Percentiles rank a stretch among this genome's conserved stretches.
Conservation (phyloP, 1,140 invertebrate species). For the Oedothorax gibbosus region DNA sequence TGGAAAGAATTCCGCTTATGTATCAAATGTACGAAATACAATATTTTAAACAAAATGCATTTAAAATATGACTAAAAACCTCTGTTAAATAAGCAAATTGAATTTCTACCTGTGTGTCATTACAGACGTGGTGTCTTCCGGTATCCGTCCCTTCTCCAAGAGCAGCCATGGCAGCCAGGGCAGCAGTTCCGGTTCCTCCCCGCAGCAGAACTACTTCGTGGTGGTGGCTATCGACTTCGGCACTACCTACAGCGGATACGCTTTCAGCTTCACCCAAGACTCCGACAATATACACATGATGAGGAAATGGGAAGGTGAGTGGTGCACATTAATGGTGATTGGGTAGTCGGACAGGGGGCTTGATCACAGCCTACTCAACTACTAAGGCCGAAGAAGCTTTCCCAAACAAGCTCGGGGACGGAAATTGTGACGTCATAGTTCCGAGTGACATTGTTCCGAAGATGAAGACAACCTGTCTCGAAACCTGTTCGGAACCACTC, state of each 20-base stretch:
- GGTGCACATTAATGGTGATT: not conserved
- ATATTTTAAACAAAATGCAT: too few relatives aligned
- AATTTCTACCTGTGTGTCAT: not conserved
- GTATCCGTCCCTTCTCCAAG: conserved; percentile 40
- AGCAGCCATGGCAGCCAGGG: not conserved
- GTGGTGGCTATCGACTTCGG: conserved; percentile 77
- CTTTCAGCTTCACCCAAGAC: conserved; percentile 73
- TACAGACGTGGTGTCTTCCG: conserved; percentile 47
- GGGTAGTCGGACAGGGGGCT: too few relatives aligned
- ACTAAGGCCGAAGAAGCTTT: too few relatives aligned
- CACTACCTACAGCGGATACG: conserved; percentile 76
- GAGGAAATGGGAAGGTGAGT: conserved; percentile 74
- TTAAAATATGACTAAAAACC: not conserved
- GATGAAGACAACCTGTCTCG: too few relatives aligned
- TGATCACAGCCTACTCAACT: too few relatives aligned
- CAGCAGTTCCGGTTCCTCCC: not conserved
- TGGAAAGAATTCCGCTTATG: too few relatives aligned
- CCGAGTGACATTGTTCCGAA: too few relatives aligned
- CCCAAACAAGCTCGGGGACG: too few relatives aligned
- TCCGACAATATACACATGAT: conserved; percentile 74
- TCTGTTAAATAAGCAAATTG: not conserved
- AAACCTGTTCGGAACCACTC: too few relatives aligned
- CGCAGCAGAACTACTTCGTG: conserved; percentile 68
- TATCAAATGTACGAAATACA: too few relatives aligned
- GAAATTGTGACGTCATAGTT: too few relatives aligned